These are phyloP conservation scores for Aptenodytes forsteri DNA, from an alignment of 2,113 vertebrate genomes.

Conservation along the genomic window DNA sequence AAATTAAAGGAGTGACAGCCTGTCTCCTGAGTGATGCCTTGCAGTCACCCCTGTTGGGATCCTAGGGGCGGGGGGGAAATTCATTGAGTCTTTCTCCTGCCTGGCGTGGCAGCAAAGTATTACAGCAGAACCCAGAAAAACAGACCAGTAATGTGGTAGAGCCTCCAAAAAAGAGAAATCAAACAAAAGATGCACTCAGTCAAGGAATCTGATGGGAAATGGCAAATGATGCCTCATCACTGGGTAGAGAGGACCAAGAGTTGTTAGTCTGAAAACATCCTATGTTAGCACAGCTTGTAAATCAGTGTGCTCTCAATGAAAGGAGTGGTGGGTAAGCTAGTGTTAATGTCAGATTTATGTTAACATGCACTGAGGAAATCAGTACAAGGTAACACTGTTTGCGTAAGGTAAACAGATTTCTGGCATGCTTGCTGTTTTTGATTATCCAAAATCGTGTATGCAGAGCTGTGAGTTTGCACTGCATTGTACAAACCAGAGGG, in stretches of 20 bases:
- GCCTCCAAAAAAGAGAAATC: background rate
- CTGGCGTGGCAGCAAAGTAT: background rate
- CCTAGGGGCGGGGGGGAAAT: background rate
- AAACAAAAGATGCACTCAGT: background rate
- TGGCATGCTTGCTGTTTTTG: slow-evolving; percentile 13
- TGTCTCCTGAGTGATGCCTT: background rate
- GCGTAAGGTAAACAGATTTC: slow-evolving; percentile 33
- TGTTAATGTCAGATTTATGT: slow-evolving; percentile 23
- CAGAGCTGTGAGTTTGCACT: background rate
- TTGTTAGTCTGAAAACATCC: background rate
- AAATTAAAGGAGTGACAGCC: background rate
- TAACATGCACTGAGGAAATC: background rate
- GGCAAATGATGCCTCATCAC: background rate
- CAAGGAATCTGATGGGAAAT: background rate
- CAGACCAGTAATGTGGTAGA: background rate
- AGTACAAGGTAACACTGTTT: slow-evolving; percentile 23
- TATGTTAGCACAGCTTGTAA: background rate
- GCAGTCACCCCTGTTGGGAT: background rate
- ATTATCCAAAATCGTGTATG: background rate
- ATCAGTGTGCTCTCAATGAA: background rate
- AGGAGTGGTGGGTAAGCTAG: background rate
- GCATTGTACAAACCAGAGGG: background rate
- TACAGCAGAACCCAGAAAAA: background rate
- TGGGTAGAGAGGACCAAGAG: background rate
- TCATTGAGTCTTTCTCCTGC: background rate